phyloP scores from a whole-genome alignment of 1,140 invertebrate genomes.

The Drosophila kohkoa region DNA sequence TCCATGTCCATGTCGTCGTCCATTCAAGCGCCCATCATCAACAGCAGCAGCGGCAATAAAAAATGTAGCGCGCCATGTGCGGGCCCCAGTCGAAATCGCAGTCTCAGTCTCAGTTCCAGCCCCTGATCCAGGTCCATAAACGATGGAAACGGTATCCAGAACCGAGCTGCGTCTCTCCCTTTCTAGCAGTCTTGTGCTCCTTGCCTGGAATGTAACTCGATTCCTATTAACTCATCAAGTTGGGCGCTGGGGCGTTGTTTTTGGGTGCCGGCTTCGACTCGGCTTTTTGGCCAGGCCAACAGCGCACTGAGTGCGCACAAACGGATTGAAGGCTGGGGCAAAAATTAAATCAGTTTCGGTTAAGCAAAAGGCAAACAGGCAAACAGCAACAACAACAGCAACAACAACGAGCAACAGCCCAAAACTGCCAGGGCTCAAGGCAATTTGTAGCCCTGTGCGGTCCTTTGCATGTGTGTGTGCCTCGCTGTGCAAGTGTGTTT shows the following conservation, averaged over 20 bases:
- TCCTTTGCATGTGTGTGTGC: constrained; percentile 53
- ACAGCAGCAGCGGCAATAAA: constrained; percentile 60
- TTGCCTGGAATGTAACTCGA: constrained; percentile 84
- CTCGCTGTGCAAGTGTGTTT: constrained; percentile 26
- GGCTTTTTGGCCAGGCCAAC: constrained; percentile 32
- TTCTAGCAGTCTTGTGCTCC: constrained; percentile 23
- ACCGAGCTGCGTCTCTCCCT: constrained; percentile 8
- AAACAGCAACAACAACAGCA: constrained; percentile 1
- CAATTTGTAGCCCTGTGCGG: constrained; percentile 81
- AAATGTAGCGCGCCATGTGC: constrained; percentile 74
- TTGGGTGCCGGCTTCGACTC: constrained; percentile 50
- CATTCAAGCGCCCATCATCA: constrained; percentile 67
- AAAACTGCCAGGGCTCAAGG: constrained; percentile 64
- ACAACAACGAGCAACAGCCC: constrained; percentile 34
- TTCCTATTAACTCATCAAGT: constrained; percentile 85
- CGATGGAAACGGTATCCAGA: constrained; percentile 22
- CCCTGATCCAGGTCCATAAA: background rate
- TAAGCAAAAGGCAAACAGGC: constrained; percentile 44
- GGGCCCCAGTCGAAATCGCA: constrained; percentile 30
- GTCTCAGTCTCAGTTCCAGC: background rate
- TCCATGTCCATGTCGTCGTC: constrained; percentile 69
- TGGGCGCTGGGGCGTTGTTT: constrained; percentile 72
- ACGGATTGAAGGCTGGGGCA: constrained; percentile 67
- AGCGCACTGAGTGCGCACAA: background rate
- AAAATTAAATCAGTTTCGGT: constrained; percentile 82